phyloP scores from a whole-genome alignment of 1,140 invertebrate species.

The Thaumatotibia leucotreta region DNA sequence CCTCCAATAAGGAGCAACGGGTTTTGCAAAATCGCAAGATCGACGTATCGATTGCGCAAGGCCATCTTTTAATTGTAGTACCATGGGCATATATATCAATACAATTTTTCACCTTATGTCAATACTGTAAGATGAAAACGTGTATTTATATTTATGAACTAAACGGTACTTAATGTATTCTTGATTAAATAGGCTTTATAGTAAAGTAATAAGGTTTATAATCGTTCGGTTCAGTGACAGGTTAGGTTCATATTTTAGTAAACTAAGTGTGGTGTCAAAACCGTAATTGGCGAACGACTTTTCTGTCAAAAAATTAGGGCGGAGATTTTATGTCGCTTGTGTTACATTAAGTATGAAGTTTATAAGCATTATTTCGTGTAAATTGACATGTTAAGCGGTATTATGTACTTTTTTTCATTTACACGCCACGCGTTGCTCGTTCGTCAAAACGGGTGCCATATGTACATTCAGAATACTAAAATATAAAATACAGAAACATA shows the following conservation, averaged over 20 bases:
- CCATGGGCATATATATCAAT: too few species aligned
- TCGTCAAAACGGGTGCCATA: background rate
- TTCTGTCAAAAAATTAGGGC: constrained; percentile 4
- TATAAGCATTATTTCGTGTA: background rate
- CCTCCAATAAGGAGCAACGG: constrained; percentile 46
- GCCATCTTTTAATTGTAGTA: constrained; percentile 37
- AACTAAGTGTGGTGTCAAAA: background rate
- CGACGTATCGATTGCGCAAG: constrained; percentile 29
- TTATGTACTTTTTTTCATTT: background rate
- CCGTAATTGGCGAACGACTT: background rate
- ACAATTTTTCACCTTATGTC: too few species aligned
- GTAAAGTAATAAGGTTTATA: background rate
- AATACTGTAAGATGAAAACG: too few species aligned
- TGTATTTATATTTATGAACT: too few species aligned
- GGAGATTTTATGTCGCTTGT: background rate
- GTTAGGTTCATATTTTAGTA: background rate
- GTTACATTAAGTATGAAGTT: background rate
- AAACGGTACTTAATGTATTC: too few species aligned
- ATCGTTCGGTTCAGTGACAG: background rate
- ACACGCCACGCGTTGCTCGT: background rate
- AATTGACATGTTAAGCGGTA: background rate
- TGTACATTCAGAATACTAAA: too few species aligned
- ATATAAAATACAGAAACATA: too few species aligned
- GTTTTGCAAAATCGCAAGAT: constrained; percentile 39
- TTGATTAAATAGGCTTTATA: background rate